Conservation (phyloP, 2,888 invertebrate species). For the Lepidochrysops patricia region DNA sequence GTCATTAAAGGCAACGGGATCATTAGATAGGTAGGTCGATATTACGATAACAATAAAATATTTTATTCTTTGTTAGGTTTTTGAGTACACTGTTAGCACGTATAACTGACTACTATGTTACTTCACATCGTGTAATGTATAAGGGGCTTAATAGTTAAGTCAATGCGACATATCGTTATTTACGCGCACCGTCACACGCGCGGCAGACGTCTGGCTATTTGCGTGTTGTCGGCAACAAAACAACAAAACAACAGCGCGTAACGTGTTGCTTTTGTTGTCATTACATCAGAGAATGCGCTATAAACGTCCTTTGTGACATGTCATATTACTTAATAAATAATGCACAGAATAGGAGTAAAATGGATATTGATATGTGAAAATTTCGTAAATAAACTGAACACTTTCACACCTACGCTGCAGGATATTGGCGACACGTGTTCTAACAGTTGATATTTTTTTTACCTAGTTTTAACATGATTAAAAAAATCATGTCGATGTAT, state of each 20-base stretch:
- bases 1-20: too few relatives aligned
- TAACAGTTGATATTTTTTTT: too few relatives aligned
- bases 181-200: slow-evolving; percentile 20
- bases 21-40: too few relatives aligned
- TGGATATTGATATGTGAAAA: not conserved
- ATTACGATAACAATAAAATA: too few relatives aligned
- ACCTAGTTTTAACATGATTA: too few relatives aligned
- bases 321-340: slow-evolving; percentile 4
- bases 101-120: too few relatives aligned
- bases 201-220: slow-evolving; percentile 33
- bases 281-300: slow-evolving; percentile 14
- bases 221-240: slow-evolving; percentile 27
- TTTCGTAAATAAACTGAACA: not conserved
- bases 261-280: slow-evolving; percentile 15
- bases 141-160: slow-evolving; percentile 2
- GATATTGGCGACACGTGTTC: not conserved
- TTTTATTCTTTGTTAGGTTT: too few relatives aligned
- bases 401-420: not conserved
- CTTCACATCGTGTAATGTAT: slow-evolving; percentile 1
- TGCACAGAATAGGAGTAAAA: not conserved
- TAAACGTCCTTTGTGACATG: slow-evolving; percentile 7
- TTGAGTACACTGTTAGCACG: too few relatives aligned
- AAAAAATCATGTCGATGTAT: too few relatives aligned
- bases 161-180: slow-evolving; percentile 11
- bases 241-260: slow-evolving; percentile 8